Evolutionary conservation across 2,113 vertebrate genomes (phyloP).

Genomic region (Ancistrus triradiatus): DNA sequence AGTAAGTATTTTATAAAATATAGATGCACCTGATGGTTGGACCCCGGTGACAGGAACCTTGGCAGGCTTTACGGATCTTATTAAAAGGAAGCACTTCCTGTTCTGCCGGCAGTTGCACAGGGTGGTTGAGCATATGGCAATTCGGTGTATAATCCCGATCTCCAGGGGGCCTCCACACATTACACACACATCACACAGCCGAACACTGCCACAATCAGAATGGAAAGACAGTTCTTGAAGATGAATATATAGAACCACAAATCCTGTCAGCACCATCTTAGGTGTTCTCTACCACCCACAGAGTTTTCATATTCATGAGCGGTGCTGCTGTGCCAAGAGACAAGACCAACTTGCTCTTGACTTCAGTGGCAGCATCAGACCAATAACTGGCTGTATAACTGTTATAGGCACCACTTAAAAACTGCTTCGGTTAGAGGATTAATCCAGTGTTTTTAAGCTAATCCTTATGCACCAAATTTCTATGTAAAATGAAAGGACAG

Average conservation of each 20-base stretch:
- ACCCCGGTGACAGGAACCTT: slow-evolving; percentile 33
- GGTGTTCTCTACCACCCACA: slow-evolving; percentile 8
- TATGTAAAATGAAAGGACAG: too few relatives aligned
- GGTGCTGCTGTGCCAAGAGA: slow-evolving; percentile 1
- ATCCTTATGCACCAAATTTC: too few relatives aligned
- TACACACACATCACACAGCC: slow-evolving; percentile 6
- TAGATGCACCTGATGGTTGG: slow-evolving; percentile 29
- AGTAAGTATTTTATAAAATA: slow-evolving; percentile 14
- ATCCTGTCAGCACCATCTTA: slow-evolving; percentile 14
- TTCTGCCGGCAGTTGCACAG: slow-evolving; percentile 54
- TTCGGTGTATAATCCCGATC: slow-evolving; percentile 38
- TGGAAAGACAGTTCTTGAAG: not conserved
- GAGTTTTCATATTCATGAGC: slow-evolving; percentile 21
- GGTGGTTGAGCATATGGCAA: slow-evolving; percentile 58
- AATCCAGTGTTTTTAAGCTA: too few relatives aligned
- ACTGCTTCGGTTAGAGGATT: too few relatives aligned
- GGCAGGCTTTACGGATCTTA: slow-evolving; percentile 39
- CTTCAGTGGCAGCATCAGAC: too few relatives aligned
- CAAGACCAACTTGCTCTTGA: slow-evolving; percentile 22
- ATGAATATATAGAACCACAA: slow-evolving; percentile 9
- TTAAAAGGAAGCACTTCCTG: slow-evolving; percentile 60
- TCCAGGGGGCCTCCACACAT: slow-evolving; percentile 32
- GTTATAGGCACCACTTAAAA: too few relatives aligned
- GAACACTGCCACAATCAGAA: slow-evolving; percentile 30
- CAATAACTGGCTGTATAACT: too few relatives aligned